Percentiles rank a stretch among this genome's conserved stretches.
Evolutionary conservation across 2,113 vertebrate genomes (phyloP).

Genomic region (Gadus chalcogrammus): DNA sequence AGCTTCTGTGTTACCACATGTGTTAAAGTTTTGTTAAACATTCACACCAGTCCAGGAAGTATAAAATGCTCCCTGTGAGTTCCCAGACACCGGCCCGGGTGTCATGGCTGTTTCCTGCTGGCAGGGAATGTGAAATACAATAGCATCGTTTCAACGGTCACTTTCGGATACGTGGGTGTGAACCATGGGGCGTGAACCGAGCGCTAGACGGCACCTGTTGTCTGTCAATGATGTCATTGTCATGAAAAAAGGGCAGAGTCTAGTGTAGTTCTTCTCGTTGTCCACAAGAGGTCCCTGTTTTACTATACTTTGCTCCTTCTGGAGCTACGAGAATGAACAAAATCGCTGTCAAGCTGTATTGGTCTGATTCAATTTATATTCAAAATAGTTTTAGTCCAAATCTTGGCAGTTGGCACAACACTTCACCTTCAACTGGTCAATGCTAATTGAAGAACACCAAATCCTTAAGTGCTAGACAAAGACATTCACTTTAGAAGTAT

Average conservation of each 20-base stretch:
- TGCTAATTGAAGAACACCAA: too few relatives aligned
- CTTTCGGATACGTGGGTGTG: conserved; percentile 31
- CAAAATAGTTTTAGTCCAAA: background rate
- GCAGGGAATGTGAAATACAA: conserved; percentile 36
- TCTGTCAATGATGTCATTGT: conserved; percentile 35
- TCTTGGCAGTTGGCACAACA: too few relatives aligned
- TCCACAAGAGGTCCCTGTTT: conserved; percentile 65
- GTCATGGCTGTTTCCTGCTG: conserved; percentile 25
- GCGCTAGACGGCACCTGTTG: conserved; percentile 37
- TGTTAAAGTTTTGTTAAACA: conserved; percentile 13
- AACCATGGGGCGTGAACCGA: conserved; percentile 9
- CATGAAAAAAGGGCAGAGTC: background rate
- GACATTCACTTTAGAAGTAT: background rate
- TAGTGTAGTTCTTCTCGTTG: conserved; percentile 23
- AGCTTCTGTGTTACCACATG: conserved; percentile 42
- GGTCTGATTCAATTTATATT: background rate
- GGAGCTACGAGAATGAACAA: background rate
- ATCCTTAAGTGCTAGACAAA: too few relatives aligned
- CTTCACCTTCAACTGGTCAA: too few relatives aligned
- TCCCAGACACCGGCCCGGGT: conserved; percentile 40
- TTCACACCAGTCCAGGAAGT: conserved; percentile 37
- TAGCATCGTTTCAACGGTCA: conserved; percentile 25
- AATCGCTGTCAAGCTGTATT: background rate
- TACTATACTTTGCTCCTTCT: background rate
- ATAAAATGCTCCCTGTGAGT: conserved; percentile 45